Percentiles rank a stretch among this genome's conserved stretches.
phyloP scores from a whole-genome alignment of 2,888 invertebrate genomes.

The Gari tellinella region DNA sequence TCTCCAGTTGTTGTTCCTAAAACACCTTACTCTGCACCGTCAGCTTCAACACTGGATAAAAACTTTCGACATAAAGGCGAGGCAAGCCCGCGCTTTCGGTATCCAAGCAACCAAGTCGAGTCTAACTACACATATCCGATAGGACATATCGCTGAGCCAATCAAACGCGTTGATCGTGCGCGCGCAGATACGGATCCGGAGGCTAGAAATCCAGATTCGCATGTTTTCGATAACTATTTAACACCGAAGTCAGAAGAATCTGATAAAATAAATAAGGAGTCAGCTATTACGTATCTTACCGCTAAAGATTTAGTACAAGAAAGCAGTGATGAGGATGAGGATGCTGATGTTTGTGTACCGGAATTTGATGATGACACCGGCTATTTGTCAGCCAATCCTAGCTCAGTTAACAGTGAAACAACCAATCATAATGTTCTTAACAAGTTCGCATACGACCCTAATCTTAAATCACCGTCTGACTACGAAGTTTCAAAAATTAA shows the following conservation, averaged over 20 bases:
- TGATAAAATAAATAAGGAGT: background rate
- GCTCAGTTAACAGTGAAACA: too few species aligned
- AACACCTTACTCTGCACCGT: too few species aligned
- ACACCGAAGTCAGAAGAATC: background rate
- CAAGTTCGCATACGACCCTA: constrained; percentile 17
- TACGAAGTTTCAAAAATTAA: constrained; percentile 49
- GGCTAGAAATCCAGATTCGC: background rate
- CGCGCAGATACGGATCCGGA: too few species aligned
- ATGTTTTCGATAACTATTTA: background rate
- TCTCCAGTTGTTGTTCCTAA: too few species aligned
- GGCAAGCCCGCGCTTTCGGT: constrained; percentile 41
- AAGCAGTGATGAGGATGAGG: constrained; percentile 53
- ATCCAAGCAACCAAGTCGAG: constrained; percentile 17
- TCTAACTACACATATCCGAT: too few species aligned
- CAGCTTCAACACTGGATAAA: too few species aligned
- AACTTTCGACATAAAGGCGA: background rate
- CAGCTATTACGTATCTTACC: constrained; percentile 51
- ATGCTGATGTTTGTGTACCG: constrained; percentile 1
- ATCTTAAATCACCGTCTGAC: constrained; percentile 42
- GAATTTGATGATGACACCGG: background rate
- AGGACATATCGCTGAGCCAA: too few species aligned
- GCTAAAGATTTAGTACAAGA: constrained; percentile 56
- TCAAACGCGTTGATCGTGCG: too few species aligned
- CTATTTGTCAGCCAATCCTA: background rate
- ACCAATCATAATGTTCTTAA: background rate